Conservation (phyloP, 2,113 vertebrate species). For the Eira barbara region DNA sequence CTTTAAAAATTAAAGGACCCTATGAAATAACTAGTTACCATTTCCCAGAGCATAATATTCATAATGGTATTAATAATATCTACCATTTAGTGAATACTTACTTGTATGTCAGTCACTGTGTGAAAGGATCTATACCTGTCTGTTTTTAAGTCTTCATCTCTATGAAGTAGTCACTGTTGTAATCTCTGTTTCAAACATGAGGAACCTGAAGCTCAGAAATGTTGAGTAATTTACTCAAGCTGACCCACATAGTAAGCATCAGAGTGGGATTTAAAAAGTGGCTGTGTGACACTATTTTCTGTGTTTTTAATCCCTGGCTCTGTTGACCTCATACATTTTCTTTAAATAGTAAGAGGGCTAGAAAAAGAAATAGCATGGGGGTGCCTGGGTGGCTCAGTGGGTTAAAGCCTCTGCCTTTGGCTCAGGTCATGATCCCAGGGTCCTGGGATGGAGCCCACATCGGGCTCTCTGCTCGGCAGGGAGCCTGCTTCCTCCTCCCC, state of each 20-base stretch:
- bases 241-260: background rate
- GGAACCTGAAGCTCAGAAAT: background rate
- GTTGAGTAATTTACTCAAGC: background rate
- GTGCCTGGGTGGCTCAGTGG: too few species aligned
- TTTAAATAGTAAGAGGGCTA: background rate
- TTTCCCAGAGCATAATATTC: background rate
- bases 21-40: background rate
- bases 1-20: background rate
- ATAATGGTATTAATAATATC: background rate
- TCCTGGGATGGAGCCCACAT: too few species aligned
- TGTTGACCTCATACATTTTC: background rate
- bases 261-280: background rate
- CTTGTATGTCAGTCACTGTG: background rate
- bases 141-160: background rate
- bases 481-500: too few species aligned
- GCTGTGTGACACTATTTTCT: fast-evolving
- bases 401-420: too few species aligned
- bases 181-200: background rate
- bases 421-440: too few species aligned
- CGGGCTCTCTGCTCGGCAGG: too few species aligned
- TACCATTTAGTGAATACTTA: background rate
- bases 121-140: background rate
- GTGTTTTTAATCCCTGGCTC: background rate
- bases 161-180: background rate
- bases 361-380: background rate